Percentiles rank a stretch among this genome's conserved stretches.
Conservation (phyloP, 2,113 vertebrate species). For the Heterotilapia buettikoferi region DNA sequence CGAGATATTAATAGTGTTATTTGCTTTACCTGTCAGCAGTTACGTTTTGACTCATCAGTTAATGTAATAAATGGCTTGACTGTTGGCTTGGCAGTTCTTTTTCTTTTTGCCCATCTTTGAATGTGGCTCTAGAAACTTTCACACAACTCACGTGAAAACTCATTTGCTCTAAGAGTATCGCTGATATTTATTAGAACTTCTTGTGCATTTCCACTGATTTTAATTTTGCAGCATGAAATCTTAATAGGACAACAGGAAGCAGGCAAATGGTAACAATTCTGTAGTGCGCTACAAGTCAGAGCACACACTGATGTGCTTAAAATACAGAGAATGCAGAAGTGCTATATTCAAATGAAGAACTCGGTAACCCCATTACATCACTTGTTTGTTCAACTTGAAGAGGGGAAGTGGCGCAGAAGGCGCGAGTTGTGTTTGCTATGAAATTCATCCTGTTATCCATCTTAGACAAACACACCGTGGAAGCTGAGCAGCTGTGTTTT, state of each 20-base stretch:
- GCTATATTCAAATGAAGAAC: background rate
- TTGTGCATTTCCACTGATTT: background rate
- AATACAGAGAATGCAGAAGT: background rate
- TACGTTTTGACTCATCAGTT: background rate
- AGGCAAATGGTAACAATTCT: background rate
- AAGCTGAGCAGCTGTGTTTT: conserved; percentile 29
- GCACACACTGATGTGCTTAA: background rate
- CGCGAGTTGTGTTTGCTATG: background rate
- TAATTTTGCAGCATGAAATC: background rate
- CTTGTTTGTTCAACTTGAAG: background rate
- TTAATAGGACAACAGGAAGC: background rate
- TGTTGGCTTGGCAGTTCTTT: background rate
- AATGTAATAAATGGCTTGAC: background rate
- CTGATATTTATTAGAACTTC: background rate
- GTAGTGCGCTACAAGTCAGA: background rate
- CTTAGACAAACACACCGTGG: conserved; percentile 36
- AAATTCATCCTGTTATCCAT: conserved; percentile 27
- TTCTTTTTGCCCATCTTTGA: background rate
- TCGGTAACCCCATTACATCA: background rate
- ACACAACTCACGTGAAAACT: background rate
- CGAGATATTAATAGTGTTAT: background rate
- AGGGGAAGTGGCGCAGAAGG: conserved; percentile 17
- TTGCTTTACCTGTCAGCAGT: background rate
- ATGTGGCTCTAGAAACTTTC: background rate
- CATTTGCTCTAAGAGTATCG: background rate